Percentiles rank a stretch among this genome's conserved stretches.
These are phyloP conservation scores for Todiramphus saurophagus DNA, from an alignment of 2,113 vertebrate genomes.

Conservation along the genomic window DNA sequence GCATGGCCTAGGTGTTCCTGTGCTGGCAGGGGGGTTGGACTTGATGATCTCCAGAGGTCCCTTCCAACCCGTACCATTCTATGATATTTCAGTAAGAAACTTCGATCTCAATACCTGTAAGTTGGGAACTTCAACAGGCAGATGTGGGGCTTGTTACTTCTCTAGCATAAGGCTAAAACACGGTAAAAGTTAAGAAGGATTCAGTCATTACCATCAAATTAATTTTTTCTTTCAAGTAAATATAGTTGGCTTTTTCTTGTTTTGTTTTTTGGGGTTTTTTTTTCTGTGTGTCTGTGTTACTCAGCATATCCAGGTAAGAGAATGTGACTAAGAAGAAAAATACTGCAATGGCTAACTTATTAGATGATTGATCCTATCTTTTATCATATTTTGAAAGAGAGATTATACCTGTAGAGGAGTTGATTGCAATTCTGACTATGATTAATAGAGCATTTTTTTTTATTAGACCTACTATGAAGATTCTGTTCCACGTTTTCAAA, in stretches of 20 bases:
- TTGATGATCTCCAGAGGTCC: too few species aligned
- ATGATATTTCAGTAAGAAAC: background rate
- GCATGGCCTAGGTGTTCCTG: too few species aligned
- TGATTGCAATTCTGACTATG: background rate
- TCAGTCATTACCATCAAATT: background rate
- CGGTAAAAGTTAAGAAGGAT: background rate
- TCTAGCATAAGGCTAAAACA: background rate
- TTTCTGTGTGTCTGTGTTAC: background rate
- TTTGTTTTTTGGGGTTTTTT: too few species aligned
- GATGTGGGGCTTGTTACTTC: background rate
- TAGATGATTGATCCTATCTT: conserved; percentile 10
- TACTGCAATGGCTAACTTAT: background rate
- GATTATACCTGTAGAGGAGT: conserved; percentile 17
- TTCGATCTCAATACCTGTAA: background rate
- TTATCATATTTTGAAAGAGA: conserved; percentile 20
- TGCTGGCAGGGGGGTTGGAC: too few species aligned
- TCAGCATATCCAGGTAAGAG: background rate
- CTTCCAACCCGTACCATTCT: too few species aligned
- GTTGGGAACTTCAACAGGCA: background rate
- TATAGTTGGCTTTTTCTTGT: background rate
- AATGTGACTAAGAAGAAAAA: background rate
- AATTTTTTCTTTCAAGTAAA: background rate
- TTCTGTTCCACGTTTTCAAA: background rate
- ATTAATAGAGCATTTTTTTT: conserved; percentile 20
- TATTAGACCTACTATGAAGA: background rate